A percentile compares a stretch with the other conserved stretches of the same genome.
These are phyloP conservation scores for Microcebus murinus DNA, from an alignment of 2,113 vertebrate species.

Conservation along the genomic window DNA sequence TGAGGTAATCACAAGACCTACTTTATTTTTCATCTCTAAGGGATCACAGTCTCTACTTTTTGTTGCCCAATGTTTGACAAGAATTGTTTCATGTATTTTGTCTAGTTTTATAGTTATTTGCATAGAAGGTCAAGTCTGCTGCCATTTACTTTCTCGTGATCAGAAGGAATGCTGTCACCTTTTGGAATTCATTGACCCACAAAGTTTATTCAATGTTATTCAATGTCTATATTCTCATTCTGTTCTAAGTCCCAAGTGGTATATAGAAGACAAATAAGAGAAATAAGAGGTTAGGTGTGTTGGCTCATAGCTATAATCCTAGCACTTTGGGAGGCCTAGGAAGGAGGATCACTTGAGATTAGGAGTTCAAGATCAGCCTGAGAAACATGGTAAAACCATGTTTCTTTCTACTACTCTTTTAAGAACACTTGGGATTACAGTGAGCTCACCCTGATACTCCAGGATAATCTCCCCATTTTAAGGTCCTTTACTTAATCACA, in stretches of 20 bases:
- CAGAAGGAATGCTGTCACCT: background rate
- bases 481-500: background rate
- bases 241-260: background rate
- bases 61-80: slow-evolving; percentile 27
- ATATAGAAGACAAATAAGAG: slow-evolving; percentile 35
- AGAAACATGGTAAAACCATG: too few species aligned
- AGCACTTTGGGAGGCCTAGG: too few species aligned
- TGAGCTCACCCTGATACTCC: background rate
- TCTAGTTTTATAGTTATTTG: slow-evolving; percentile 29
- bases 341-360: too few species aligned
- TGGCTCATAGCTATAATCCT: too few species aligned
- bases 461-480: background rate
- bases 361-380: too few species aligned
- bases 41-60: background rate
- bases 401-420: background rate
- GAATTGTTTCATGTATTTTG: background rate
- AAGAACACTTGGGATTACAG: background rate
- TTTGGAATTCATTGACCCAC: background rate
- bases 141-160: background rate
- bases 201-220: background rate
- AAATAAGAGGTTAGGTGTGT: background rate
- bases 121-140: background rate
- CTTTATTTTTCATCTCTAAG: background rate
- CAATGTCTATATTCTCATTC: background rate
- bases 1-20: background rate